Base-by-base conservation (phyloP, 2,797 vertebrate genomes). In the Chrosomus eos region DNA sequence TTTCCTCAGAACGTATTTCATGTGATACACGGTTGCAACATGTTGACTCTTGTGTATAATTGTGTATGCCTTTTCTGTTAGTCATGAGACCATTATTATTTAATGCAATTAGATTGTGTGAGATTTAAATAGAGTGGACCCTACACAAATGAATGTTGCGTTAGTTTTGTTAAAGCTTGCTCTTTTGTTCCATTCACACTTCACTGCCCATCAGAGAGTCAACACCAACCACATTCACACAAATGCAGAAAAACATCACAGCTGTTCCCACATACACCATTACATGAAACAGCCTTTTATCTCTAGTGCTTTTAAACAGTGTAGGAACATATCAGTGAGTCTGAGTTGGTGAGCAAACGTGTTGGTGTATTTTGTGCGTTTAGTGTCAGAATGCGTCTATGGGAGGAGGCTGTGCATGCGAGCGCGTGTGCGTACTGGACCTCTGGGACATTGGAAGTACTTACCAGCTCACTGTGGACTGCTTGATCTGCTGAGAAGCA, bases 371-470 rank as follows among this genome's bases (percentile, higher is more conserved):
- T 71, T 58, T 78, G 23, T 82, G 81, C 53, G 48, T 80, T 55
- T 72, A 43, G 81, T 62, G 23, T 38, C 58, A 80, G 84, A 80
- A 83, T 80, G 72, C 38, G 71, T 67, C 68, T 75, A 6, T 33
- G 71, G 45, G 28, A 86, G 86, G 79, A 89, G 84, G 58, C 28
- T 64, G 26, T 18, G 58, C 18, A 26, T 62, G 62, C 5, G 14
- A 38, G 40, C 6, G 36, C 1, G 84, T 77, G 76, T 81, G 58
- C 64, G 40, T 53, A 31, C 60, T 51, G 87, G 87, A 85, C 90
- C 92, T 92, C 81, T 66, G 91, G 90, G 91, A 84, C 85, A 60
- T 81, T 75, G 81, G 80, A 91, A 88, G 87, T 92, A 90, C 92
- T 93, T 91, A 86, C 87, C 86, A 28, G 86, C 80, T 85, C 53